Conservation (phyloP, 2,888 invertebrate genomes). For the Conus canariensis region DNA sequence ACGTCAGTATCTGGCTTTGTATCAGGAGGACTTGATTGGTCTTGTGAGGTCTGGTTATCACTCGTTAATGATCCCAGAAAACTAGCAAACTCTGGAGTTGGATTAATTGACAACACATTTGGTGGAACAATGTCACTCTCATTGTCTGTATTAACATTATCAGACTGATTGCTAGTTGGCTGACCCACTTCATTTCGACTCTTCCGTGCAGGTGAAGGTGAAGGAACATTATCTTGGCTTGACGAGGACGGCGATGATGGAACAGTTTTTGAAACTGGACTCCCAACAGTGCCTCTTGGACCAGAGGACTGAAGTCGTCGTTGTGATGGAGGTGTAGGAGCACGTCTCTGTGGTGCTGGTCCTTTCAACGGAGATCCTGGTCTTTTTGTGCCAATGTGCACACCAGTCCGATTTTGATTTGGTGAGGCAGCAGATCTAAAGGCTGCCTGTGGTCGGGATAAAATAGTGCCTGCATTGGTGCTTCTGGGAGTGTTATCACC, state of each 20-base stretch:
- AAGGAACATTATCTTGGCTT: constrained; percentile 43
- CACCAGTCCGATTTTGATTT: constrained; percentile 17
- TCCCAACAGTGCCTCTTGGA: constrained; percentile 33
- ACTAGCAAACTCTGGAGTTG: constrained; percentile 32
- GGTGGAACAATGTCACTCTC: constrained; percentile 29
- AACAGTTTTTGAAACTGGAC: constrained; percentile 39
- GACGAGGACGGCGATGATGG: constrained; percentile 43
- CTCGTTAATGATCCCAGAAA: constrained; percentile 33
- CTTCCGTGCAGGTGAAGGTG: constrained; percentile 18
- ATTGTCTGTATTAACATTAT: constrained; percentile 26
- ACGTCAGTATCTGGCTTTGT: constrained; percentile 43
- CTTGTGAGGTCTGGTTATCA: constrained; percentile 32
- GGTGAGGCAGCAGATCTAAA: not conserved
- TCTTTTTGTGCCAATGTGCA: constrained; percentile 25
- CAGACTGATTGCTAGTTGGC: constrained; percentile 20
- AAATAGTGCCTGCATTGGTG: constrained; percentile 48
- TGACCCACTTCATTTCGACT: constrained; percentile 22
- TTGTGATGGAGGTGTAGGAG: constrained; percentile 34
- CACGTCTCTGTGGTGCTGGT: constrained; percentile 19
- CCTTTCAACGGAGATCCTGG: constrained; percentile 39
- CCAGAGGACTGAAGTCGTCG: constrained; percentile 28
- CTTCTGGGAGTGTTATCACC: constrained; percentile 46
- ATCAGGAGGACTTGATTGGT: constrained; percentile 20
- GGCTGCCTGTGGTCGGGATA: not conserved
- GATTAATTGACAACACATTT: constrained; percentile 28